Evolutionary conservation across 2,888 invertebrate genomes (phyloP), one percentile per base, ranked within the genome.

Genomic region (Gandaritis pyraliata): DNA sequence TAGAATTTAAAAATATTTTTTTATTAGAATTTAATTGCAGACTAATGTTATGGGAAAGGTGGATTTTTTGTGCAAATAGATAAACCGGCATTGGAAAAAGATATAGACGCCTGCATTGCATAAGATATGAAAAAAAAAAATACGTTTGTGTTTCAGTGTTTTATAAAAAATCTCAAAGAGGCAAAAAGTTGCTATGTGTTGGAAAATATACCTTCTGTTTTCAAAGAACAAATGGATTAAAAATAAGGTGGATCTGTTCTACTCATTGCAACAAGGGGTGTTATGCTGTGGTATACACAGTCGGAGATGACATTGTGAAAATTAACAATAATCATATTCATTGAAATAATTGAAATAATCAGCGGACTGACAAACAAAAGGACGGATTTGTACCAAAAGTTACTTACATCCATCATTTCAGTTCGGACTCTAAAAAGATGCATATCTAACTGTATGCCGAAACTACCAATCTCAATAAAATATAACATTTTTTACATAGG

Each of bases 161-260:
- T 39, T 48, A 18, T 1, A 49, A 6, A 47, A 16, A 6, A 11
- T 63, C 54, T 15, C 4, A 6, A 13, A 23, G 49, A 8, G 66
- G 66, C 0, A 55, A 49, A 12, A 45, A 11, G 2, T 39, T 63
- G 43, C 23, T 69, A 0, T 53, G 52, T 11, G 2, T 65, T 7
- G 54, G 47, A 0, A 54, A 58, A 0, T 59, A 66, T 13, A 48
- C 58, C 4, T 65, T 61, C 38, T 58, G 53, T 15, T 11, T 36
- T 2, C 58, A 61, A n/a, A 45, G 13, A 10, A 39, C 7, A 4
- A 46, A 1, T 36, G 46, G 36, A 5, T 0, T 18, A 3, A 53
- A 36, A n/a, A 18, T 0, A 10, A 16, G 53, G 1, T 54, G 53
- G 53, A 10, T 7, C 10, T 54, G 53, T 30, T 54, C 53, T n/a